These are phyloP conservation scores for Leptobrachium ailaonicum DNA, from an alignment of 2,113 vertebrate genomes.

Conservation along the genomic window DNA sequence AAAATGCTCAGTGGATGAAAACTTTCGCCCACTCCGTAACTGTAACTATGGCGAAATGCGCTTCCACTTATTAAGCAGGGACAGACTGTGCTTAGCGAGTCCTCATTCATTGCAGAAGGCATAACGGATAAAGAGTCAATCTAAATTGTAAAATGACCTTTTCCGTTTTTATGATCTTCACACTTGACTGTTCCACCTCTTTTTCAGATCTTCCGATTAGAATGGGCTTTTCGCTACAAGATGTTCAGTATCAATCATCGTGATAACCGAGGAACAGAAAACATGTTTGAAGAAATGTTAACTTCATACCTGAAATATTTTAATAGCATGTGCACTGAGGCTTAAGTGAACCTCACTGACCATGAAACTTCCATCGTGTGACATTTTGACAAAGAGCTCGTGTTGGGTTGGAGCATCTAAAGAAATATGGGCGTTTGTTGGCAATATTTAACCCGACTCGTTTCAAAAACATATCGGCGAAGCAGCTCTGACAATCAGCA, in stretches of 20 bases:
- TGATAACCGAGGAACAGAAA: conserved; percentile 42
- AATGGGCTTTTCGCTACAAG: conserved; percentile 28
- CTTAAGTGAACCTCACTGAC: conserved; percentile 43
- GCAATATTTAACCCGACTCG: background rate
- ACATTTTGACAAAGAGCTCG: conserved; percentile 25
- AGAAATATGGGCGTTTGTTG: background rate
- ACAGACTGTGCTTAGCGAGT: conserved; percentile 1
- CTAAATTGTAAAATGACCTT: conserved; percentile 38
- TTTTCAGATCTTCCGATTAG: conserved; percentile 16
- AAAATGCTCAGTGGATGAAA: conserved; percentile 5
- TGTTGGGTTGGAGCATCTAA: conserved; percentile 15
- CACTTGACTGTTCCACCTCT: conserved; percentile 44
- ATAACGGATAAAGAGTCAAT: conserved; percentile 21
- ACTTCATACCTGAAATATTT: conserved; percentile 51
- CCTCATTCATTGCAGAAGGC: conserved; percentile 31
- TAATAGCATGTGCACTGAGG: conserved; percentile 45
- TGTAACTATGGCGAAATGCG: background rate
- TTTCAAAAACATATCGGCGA: background rate
- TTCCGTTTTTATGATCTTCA: conserved; percentile 44
- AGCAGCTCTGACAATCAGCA: background rate
- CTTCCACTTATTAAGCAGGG: conserved; percentile 20
- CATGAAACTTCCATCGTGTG: conserved; percentile 37
- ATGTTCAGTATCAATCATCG: conserved; percentile 46
- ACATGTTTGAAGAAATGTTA: conserved; percentile 49
- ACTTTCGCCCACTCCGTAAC: conserved; percentile 5